Base-by-base conservation (phyloP, 2,888 invertebrate genomes). In the Thysanoteuthis rhombus region DNA sequence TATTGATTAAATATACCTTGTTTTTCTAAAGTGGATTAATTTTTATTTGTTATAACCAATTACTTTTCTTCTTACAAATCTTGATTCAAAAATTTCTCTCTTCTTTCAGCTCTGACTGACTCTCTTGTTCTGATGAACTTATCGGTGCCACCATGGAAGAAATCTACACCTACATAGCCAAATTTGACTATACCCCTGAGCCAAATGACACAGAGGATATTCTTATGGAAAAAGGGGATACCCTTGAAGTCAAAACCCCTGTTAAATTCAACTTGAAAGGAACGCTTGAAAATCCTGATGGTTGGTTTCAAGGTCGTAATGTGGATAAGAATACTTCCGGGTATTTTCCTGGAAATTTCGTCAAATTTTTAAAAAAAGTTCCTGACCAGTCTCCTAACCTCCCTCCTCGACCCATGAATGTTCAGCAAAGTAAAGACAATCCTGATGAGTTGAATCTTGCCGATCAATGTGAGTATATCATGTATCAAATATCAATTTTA, bases 221-320 rank as follows among this genome's bases (percentile, higher is more conserved):
- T 90, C 94, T 94, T 38, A 95, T 95, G 58, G 95, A 95, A 39
- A 94, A 95, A 45, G 95, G 95, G 1, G 95, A 95, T 89, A 94
- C 89, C 5, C 94, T 95, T 25, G 95, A 95, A 94, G 95, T 95
- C 45, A 92, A 5, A n/a, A 92, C 92, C 32, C 92, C 92, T 19
- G 42, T 92, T 45, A 45, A 40, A 45, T 40, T 45, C 92, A 92
- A 92, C n/a, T 92, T 92, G 16, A 92, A 92, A 92, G 92, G 92
- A 22, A 92, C 42, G 1, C 94, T 94, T 0, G 95, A 95, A 25
- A 94, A 94, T 91, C 94, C 94, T 39, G 94, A 95, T 93, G 94
- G 95, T 36, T 95, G 95, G 95, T 93, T 95, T 93, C 94, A 94
- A 75, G 95, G 95, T 5, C 94, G 94, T 45, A 95, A 95, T 94